Percentiles rank a stretch among this genome's conserved stretches.
These are phyloP conservation scores for Notoglanidium macrostoma DNA, from an alignment of 2,797 vertebrate species.

Conservation along the genomic window DNA sequence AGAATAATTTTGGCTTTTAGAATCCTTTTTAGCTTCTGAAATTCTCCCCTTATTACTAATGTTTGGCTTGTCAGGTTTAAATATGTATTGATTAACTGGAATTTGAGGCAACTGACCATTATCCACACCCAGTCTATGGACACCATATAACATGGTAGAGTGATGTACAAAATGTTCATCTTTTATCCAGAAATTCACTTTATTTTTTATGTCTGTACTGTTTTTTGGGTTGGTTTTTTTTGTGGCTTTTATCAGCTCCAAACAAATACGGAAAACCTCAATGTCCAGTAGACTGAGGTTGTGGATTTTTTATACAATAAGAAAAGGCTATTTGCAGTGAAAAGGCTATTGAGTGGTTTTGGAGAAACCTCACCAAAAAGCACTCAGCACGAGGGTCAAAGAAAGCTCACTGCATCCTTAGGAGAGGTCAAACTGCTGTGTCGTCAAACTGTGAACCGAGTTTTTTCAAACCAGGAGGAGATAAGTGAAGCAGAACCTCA, in stretches of 20 bases:
- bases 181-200: neutral
- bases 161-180: neutral
- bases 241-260: neutral
- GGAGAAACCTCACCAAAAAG: constrained; percentile 41
- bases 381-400: constrained; percentile 43
- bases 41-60: neutral
- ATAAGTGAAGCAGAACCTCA: constrained; percentile 51
- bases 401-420: constrained; percentile 44
- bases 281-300: neutral
- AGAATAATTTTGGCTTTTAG: neutral
- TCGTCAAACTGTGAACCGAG: constrained; percentile 55
- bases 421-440: constrained; percentile 48
- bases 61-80: neutral
- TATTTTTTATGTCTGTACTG: neutral
- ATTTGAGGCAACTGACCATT: neutral
- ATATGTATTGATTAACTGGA: neutral
- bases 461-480: constrained; percentile 40
- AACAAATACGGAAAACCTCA: neutral
- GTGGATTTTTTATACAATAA: constrained; percentile 18
- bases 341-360: constrained; percentile 50
- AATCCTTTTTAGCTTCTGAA: neutral
- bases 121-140: neutral
- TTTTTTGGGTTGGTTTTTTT: no score
- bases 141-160: neutral
- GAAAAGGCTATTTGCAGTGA: constrained; percentile 47